Conservation (phyloP, 1,140 invertebrate species). For the Drosophila leontia region DNA sequence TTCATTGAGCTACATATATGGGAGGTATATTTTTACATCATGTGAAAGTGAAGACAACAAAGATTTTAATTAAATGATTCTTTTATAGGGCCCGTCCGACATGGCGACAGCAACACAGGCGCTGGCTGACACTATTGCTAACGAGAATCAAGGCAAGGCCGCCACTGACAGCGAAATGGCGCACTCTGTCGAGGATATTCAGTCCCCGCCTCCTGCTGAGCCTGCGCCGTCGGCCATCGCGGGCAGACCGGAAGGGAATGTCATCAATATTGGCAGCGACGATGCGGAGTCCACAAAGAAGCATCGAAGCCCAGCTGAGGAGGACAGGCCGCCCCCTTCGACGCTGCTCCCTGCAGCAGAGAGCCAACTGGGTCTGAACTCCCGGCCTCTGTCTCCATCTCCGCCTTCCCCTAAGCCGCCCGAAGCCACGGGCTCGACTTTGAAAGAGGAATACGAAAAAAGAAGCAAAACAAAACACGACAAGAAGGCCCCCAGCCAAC, state of each 20-base stretch:
- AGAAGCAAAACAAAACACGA: conserved; percentile 72
- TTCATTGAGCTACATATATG: background rate
- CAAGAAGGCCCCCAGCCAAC: conserved; percentile 21
- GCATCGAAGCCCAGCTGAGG: conserved; percentile 1
- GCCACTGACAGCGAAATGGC: conserved; percentile 24
- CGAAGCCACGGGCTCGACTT: conserved; percentile 20
- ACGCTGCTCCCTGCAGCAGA: background rate
- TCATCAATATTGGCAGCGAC: conserved; percentile 19
- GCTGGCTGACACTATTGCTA: background rate
- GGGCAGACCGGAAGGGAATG: conserved; percentile 30
- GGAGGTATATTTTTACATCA: background rate
- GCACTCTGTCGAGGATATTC: conserved; percentile 14
- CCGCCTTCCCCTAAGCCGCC: background rate
- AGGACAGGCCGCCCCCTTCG: background rate
- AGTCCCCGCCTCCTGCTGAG: background rate
- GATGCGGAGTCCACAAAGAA: conserved; percentile 6
- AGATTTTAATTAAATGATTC: conserved; percentile 60
- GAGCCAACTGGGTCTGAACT: conserved; percentile 1
- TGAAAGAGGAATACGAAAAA: conserved; percentile 49
- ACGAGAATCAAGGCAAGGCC: conserved; percentile 24
- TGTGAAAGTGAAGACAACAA: conserved; percentile 21
- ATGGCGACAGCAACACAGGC: conserved; percentile 13
- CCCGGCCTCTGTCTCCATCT: background rate
- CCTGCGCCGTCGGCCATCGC: background rate
- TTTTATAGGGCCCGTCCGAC: conserved; percentile 46